These are phyloP conservation scores for Fabriciana adippe DNA, from an alignment of 2,888 invertebrate species.

Conservation along the genomic window DNA sequence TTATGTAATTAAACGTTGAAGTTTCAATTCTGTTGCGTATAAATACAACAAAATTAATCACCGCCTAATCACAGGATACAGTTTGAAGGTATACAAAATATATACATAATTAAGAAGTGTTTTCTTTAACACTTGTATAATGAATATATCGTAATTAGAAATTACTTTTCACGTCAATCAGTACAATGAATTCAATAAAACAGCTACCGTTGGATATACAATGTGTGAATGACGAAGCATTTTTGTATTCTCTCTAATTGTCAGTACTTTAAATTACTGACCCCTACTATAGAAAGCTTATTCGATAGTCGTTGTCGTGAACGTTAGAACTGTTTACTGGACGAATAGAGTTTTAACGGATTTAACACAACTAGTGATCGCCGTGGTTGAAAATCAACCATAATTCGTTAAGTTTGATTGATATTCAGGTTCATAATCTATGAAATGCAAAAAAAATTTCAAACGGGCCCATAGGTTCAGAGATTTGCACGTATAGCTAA, in stretches of 20 bases:
- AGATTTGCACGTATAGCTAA: too few relatives aligned
- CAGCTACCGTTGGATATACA: conserved; percentile 50
- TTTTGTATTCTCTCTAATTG: conserved; percentile 66
- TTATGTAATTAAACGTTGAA: too few relatives aligned
- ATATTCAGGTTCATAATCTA: too few relatives aligned
- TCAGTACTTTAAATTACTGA: conserved; percentile 56
- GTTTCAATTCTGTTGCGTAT: too few relatives aligned
- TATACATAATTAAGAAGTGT: neutral
- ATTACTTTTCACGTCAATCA: conserved; percentile 37
- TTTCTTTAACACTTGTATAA: conserved; percentile 25
- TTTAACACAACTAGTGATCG: too few relatives aligned
- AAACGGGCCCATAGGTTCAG: too few relatives aligned
- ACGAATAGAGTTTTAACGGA: neutral
- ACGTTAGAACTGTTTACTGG: neutral
- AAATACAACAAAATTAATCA: too few relatives aligned
- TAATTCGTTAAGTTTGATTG: too few relatives aligned
- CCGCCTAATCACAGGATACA: too few relatives aligned
- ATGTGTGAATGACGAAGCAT: conserved; percentile 61
- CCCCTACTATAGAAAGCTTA: neutral
- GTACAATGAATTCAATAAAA: conserved; percentile 35
- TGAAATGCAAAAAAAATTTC: too few relatives aligned
- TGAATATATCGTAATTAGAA: conserved; percentile 32
- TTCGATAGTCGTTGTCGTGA: neutral
- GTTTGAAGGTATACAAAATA: too few relatives aligned
- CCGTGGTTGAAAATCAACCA: too few relatives aligned